These are phyloP conservation scores for Neosilurus mollespiculum DNA, from an alignment of 2,797 vertebrate genomes.

Conservation along the genomic window DNA sequence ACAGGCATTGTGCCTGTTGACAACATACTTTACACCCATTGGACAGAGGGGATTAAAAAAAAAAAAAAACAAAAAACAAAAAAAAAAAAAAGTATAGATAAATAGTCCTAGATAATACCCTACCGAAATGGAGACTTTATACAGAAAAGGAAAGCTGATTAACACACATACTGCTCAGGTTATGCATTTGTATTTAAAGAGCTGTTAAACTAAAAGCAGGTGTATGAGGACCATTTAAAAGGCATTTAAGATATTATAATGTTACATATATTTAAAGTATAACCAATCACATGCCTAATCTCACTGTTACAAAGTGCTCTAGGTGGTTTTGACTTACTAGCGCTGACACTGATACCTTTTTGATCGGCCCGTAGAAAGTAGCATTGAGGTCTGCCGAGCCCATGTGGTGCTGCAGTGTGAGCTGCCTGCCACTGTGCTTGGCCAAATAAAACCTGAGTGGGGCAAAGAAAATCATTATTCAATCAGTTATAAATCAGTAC, in stretches of 20 bases:
- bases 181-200: background rate
- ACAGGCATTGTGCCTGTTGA: too few species aligned
- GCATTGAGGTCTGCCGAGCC: slow-evolving; percentile 98
- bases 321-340: slow-evolving; percentile 23
- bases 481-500: background rate
- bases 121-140: background rate
- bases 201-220: background rate
- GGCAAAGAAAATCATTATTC: slow-evolving; percentile 3
- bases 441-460: slow-evolving; percentile 93
- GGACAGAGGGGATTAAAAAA: too few species aligned
- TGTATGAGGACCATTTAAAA: background rate
- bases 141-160: background rate
- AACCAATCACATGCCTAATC: background rate
- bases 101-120: background rate
- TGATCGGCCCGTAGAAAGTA: slow-evolving; percentile 96
- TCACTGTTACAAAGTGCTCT: background rate
- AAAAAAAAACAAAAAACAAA: too few species aligned
- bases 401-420: slow-evolving; percentile 99
- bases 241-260: background rate
- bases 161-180: background rate
- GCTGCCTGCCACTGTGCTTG: slow-evolving; percentile 96
- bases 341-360: slow-evolving; percentile 81
- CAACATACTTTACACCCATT: too few species aligned
- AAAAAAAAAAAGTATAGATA: background rate
- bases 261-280: background rate